Base-by-base conservation (phyloP, 2,113 vertebrate genomes). In the Morone saxatilis region DNA sequence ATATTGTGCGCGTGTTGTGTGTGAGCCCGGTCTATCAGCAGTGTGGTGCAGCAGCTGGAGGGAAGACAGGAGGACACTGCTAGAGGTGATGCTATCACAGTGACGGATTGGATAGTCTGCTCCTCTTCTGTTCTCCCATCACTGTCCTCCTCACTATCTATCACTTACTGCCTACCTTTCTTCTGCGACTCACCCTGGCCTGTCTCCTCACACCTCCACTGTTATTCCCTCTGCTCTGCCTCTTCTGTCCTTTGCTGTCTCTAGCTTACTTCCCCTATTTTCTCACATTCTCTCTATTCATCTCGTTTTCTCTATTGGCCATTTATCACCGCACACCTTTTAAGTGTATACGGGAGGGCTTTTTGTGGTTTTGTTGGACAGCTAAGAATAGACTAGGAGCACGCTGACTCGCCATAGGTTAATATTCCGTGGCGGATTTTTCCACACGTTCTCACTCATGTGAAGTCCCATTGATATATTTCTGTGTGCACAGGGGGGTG, bases 381-480 rank as follows among this genome's bases (percentile, higher is more conserved):
- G 84, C 77, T 85, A 59, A 89, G 83, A 83, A 88, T 75, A 89
- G 71, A 81, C 22, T 31, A 65, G 72, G 72, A 19, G 59, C 47
- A 72, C 51, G 7, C 51, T 65, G 63, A 56, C 73, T 50, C 25
- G 1, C 41, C 9, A 0, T 22, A 19, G 61, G 73, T 71, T 51
- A 0, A 67, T 84, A 86, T 92, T 81, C 80, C 43, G 4, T 48
- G 17, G 56, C 76, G 74, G 71, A 74, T 75, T 86, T 94, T 93
- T 89, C 91, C 86, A 88, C 84, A 86, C 51, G 6, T 86, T 80
- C 84, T 71, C 66, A 19, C 79, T 89, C 71, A 83, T 94, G 89
- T 93, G 82, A 91, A 90, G 81, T 84, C 75, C 78, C 90, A 91
- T 86, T 94, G 85, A 93, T 91, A 84, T 81, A 38, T 80, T 81